phyloP scores from a whole-genome alignment of 2,113 vertebrate species.

The Eudyptes chrysolophus region DNA sequence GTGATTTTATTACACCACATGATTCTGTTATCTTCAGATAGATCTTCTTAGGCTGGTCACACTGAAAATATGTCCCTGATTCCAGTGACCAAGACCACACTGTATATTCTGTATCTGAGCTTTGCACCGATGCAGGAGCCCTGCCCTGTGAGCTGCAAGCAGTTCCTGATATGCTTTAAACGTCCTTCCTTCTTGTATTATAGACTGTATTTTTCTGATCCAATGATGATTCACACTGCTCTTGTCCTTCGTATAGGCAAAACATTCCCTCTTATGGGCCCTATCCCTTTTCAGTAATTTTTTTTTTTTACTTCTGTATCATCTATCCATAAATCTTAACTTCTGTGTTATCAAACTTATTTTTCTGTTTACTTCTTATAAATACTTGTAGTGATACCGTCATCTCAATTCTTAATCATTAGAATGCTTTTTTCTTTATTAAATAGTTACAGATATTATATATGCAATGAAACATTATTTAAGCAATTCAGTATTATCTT shows the following conservation, averaged over 20 bases:
- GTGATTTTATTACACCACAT: background rate
- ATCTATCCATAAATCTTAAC: background rate
- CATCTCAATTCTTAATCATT: background rate
- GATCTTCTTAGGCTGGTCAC: background rate
- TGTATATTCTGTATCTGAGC: background rate
- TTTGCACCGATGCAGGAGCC: background rate
- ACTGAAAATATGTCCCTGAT: background rate
- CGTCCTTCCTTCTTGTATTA: background rate
- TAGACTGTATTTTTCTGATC: background rate
- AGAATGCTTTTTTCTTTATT: background rate
- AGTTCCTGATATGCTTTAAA: background rate
- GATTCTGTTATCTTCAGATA: background rate
- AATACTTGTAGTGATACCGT: background rate
- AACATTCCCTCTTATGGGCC: background rate
- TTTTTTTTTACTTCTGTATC: background rate
- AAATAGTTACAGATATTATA: background rate
- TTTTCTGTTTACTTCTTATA: background rate
- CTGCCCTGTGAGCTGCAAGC: background rate
- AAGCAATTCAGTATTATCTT: background rate
- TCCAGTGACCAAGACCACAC: background rate
- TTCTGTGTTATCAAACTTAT: background rate
- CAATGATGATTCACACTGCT: background rate
- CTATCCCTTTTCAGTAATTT: background rate
- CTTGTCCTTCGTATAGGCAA: background rate
- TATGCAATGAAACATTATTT: background rate